Evolutionary conservation across 2,113 vertebrate genomes (phyloP), one percentile per base, ranked within the genome.

Genomic region (Boleophthalmus pectinirostris): DNA sequence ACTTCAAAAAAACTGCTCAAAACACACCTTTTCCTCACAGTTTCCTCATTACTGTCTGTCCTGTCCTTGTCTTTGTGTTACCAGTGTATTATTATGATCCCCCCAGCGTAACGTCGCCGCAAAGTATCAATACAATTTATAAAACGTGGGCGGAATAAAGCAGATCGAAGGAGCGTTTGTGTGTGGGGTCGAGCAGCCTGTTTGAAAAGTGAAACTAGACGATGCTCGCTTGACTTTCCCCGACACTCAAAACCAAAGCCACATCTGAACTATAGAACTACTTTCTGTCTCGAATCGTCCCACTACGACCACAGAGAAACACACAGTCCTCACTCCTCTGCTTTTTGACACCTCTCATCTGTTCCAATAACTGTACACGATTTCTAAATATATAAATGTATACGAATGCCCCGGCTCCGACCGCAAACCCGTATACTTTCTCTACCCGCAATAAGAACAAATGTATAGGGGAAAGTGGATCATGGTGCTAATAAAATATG

Each of bases 291-390:
- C 47, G 29, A 49, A n/a, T 11, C 68, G 45, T 72, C 83, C 70
- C 73, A 73, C 61, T 73, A 18, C 0, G n/a, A 69, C 23, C 24
- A 14, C 57, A 73, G 60, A 63, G 29, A 60, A 38, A 83, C n/a
- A 83, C 81, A 84, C 79, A 77, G 77, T n/a, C n/a, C 80, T 85
- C 85, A 83, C 76, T 79, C 61, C 24, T 68, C 70, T 84, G 58
- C 74, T 74, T 58, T 10, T 74, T 7, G 73, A 83, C 80, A 56
- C 86, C 85, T 88, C 86, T 80, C 80, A 86, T 82, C 74, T 85
- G 78, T 84, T 87, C 90, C 82, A 80, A 79, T 80, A 75, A 64
- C 65, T 18, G 20, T 10, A 46, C n/a, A 29, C 4, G 29, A 33
- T 11, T 66, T 58, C 57, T 11, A 56, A 66, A 66, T 45, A 46